Percentiles rank a stretch among this genome's conserved stretches.
phyloP scores from a whole-genome alignment of 2,888 invertebrate genomes.

The Eristalis arbustorum region DNA sequence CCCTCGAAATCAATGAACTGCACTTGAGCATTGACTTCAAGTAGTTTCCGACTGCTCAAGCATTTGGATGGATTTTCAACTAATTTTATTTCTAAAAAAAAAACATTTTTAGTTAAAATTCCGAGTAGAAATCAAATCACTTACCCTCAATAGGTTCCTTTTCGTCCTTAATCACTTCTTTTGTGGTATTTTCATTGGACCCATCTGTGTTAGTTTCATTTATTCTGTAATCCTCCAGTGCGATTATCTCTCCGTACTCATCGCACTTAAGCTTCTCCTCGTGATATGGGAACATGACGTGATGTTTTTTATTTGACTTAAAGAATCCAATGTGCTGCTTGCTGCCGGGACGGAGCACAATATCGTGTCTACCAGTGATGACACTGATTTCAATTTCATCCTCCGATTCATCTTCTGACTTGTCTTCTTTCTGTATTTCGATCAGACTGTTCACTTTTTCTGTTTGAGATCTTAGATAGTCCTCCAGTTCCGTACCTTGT shows the following conservation, averaged over 20 bases:
- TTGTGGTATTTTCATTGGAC: constrained; percentile 75
- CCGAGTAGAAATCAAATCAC: neutral
- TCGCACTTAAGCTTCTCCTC: constrained; percentile 96
- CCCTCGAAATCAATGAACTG: constrained; percentile 99
- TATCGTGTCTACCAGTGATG: constrained; percentile 93
- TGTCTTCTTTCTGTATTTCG: constrained; percentile 82
- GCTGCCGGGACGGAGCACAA: constrained; percentile 89
- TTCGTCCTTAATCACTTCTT: constrained; percentile 74
- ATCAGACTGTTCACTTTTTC: constrained; percentile 80
- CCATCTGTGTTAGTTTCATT: constrained; percentile 83
- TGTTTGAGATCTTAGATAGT: constrained; percentile 85
- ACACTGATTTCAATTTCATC: constrained; percentile 92
- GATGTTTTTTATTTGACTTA: constrained; percentile 93
- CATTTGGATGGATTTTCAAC: constrained; percentile 95
- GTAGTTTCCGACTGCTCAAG: constrained; percentile 86
- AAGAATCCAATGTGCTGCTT: constrained; percentile 88
- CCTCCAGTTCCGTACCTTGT: constrained; percentile 90
- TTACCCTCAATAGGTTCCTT: constrained; percentile 68
- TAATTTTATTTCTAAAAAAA: constrained; percentile 78
- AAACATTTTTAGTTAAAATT: too few relatives aligned
- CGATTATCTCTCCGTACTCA: constrained; percentile 97
- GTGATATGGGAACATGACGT: constrained; percentile 97
- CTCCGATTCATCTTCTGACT: constrained; percentile 85
- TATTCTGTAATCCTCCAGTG: constrained; percentile 94
- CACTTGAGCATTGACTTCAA: constrained; percentile 91